Base-by-base conservation (phyloP, 2,888 invertebrate genomes). In the Eledone cirrhosa region DNA sequence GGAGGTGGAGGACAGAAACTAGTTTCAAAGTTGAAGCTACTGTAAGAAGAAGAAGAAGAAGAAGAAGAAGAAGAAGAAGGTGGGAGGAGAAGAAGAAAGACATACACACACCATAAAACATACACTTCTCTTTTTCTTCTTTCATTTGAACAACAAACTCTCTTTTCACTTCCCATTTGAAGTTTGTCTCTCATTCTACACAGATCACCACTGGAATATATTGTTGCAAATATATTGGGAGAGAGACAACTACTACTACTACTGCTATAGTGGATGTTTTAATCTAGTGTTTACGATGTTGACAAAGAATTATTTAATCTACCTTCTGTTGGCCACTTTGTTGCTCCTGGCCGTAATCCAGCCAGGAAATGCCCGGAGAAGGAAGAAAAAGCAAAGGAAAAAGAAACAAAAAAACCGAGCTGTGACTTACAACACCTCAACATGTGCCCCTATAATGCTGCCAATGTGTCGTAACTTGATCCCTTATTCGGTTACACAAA, bases 391-490 rank as follows among this genome's bases (percentile, higher is more conserved):
- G 31, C 27, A 24, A 67, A 41, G 41, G 41, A 69, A 69, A 69
- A 33, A 22, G 3, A 69, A 69, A n/a, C 31, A 29, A 69, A 16
- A 2, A 2, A 69, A 33, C 1, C 22, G 3, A n/a, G n/a, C n/a
- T 3, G 69, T 4, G 1, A 4, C 8, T n/a, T 69, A 33, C n/a
- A 41, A 69, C n/a, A 69, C 31, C 4, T 2, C 69, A 22, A 75
- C 75, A 3, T 83, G 84, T 33, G 81, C 85, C 74, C 82, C 84
- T 47, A 82, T 86, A 4, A 77, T 84, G 78, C 81, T 87, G 11
- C 87, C 88, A 14, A 87, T 88, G 88, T 88, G 88, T 75, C 80
- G 82, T 33, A 84, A 85, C 5, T 81, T 86, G 31, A 80, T 87
- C 2, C 82, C 80, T 13, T 88, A 88, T 78, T 85, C 82, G 31